Base-by-base conservation (phyloP, 1,140 invertebrate species). In the Papilio aristodemus region DNA sequence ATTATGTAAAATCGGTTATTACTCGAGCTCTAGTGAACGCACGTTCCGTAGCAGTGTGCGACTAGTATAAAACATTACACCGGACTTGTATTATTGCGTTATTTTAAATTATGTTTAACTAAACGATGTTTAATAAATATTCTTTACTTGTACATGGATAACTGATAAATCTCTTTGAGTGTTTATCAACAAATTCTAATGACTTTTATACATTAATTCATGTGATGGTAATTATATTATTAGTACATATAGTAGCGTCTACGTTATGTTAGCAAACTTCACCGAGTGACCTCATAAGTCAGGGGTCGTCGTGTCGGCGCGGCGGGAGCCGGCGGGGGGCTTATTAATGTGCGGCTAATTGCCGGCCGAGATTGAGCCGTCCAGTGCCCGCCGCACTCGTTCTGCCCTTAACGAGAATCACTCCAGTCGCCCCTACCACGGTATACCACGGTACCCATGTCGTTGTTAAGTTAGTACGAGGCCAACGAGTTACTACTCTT, bases 331-430 rank as follows among this genome's bases (percentile, higher is more conserved):
- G 58, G 27, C 43, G 36, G 66, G 54, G 37, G 66, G 59, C 54
- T 75, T 58, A 71, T 77, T 75, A 75, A 73, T 75, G 68, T 41
- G 38, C 41, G 68, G 68, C 70, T 78, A 78, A 78, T 78, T 78
- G 66, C 50, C 58, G 71, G 50, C 60, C 43, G 50, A 71, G 68
- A 71, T 71, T 71, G 66, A 71, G 70, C 50, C 64, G 60, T 67
- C 70, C 67, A 13, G 14, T 11, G 22, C 14, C 4, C 43, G 13
- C 58, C 27, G 14, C 58, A 60, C 58, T 36, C 32, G 32, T 14
- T 27, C 58, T 36, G 32, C 32, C 32, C 58, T 38, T 60, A 38
- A 60, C 58, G 36, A 60, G 27, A 41, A 41, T 32, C 13, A 58
- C 22, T 32, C 25, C 25, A 58, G n/a, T 25, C 14, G 11, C 25